Conservation (phyloP, 2,888 invertebrate genomes). For the Philaethria dido region DNA sequence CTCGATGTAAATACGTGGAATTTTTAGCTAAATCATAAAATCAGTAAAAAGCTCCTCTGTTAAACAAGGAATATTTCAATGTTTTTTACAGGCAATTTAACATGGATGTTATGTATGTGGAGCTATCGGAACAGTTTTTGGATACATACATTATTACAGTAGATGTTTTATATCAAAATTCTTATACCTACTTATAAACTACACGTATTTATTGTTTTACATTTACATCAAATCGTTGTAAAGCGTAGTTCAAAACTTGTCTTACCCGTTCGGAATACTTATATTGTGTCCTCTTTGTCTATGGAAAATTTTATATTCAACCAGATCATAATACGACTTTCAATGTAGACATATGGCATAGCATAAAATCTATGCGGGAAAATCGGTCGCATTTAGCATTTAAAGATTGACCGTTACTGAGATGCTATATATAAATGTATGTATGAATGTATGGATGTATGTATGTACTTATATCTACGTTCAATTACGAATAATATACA, state of each 20-base stretch:
- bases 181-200: constrained; percentile 40
- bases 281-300: constrained; percentile 54
- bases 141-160: constrained; percentile 60
- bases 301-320: constrained; percentile 57
- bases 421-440: neutral
- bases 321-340: constrained; percentile 54
- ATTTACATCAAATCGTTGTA: constrained; percentile 23
- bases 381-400: constrained; percentile 29
- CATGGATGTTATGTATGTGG: constrained; percentile 56
- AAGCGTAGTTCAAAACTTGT: constrained; percentile 17
- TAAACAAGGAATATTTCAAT: constrained; percentile 47
- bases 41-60: constrained; percentile 43
- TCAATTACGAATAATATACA: constrained; percentile 67
- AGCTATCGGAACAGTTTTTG: constrained; percentile 48
- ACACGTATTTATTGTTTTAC: constrained; percentile 39
- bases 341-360: constrained; percentile 56
- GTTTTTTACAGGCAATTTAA: constrained; percentile 65
- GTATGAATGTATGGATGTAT: neutral
- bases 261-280: constrained; percentile 2
- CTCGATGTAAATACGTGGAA: constrained; percentile 61
- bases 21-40: constrained; percentile 51
- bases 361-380: neutral
- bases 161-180: constrained; percentile 33
- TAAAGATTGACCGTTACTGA: constrained; percentile 37
- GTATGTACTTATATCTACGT: constrained; percentile 34